phyloP scores from a whole-genome alignment of 2,113 vertebrate genomes.

The Ochotona curzoniae region DNA sequence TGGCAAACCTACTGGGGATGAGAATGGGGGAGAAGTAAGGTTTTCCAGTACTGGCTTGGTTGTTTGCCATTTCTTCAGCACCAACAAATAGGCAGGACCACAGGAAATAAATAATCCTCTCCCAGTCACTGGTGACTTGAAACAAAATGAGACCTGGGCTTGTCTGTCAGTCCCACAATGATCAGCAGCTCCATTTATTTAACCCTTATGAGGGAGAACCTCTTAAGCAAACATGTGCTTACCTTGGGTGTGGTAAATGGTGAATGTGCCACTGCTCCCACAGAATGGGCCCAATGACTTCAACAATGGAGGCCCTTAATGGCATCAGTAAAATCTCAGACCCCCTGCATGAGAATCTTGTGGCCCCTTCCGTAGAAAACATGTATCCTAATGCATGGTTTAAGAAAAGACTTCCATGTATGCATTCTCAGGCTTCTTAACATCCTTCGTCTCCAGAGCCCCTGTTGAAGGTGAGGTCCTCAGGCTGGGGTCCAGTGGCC shows the following conservation, averaged over 20 bases:
- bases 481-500: background rate
- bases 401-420: background rate
- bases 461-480: background rate
- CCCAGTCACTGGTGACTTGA: slow-evolving; percentile 2
- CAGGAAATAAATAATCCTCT: slow-evolving; percentile 42
- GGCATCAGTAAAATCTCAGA: background rate
- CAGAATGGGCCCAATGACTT: background rate
- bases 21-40: background rate
- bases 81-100: background rate
- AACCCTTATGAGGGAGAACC: slow-evolving; percentile 39
- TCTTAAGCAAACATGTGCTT: slow-evolving; percentile 26
- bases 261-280: background rate
- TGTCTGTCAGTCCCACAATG: background rate
- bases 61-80: slow-evolving; percentile 37
- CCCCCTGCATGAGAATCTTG: background rate
- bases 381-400: background rate
- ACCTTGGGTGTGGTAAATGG: background rate
- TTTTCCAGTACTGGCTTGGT: background rate
- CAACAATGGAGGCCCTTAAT: background rate
- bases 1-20: slow-evolving; percentile 40
- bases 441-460: background rate
- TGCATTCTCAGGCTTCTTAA: background rate
- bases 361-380: background rate
- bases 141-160: slow-evolving; percentile 4
- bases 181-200: slow-evolving; percentile 24